phyloP scores from a whole-genome alignment of 2,797 vertebrate genomes.

The Phoeniculus purpureus region DNA sequence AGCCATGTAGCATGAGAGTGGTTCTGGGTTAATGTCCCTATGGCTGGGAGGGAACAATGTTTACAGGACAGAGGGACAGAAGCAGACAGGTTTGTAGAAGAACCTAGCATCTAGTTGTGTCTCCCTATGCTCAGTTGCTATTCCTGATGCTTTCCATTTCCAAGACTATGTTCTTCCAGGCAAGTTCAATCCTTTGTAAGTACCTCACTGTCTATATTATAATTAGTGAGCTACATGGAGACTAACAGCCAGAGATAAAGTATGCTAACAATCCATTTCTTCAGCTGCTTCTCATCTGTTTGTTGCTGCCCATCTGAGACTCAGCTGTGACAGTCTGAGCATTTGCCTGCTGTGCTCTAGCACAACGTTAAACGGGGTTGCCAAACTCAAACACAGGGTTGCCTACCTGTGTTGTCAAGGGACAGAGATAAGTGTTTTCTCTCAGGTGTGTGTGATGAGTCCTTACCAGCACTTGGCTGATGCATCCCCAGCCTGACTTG shows the following conservation, averaged over 20 bases:
- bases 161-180: rapidly evolving
- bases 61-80: background rate
- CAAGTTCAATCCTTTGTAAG: background rate
- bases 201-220: background rate
- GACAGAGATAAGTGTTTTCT: rapidly evolving
- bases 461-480: rapidly evolving
- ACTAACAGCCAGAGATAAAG: background rate
- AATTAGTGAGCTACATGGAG: rapidly evolving
- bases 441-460: rapidly evolving
- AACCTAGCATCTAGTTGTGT: background rate
- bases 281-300: background rate
- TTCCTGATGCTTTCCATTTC: background rate
- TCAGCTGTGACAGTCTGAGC: background rate
- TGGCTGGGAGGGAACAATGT: rapidly evolving
- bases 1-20: background rate
- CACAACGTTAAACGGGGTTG: background rate
- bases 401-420: rapidly evolving
- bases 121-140: background rate
- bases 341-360: rapidly evolving
- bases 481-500: rapidly evolving
- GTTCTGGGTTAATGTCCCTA: background rate
- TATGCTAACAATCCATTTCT: background rate
- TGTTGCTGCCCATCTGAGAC: background rate
- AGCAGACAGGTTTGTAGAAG: background rate
- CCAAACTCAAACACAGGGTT: background rate